Evolutionary conservation across 1,140 invertebrate species (phyloP).

Genomic region (Heterodera schachtii): DNA sequence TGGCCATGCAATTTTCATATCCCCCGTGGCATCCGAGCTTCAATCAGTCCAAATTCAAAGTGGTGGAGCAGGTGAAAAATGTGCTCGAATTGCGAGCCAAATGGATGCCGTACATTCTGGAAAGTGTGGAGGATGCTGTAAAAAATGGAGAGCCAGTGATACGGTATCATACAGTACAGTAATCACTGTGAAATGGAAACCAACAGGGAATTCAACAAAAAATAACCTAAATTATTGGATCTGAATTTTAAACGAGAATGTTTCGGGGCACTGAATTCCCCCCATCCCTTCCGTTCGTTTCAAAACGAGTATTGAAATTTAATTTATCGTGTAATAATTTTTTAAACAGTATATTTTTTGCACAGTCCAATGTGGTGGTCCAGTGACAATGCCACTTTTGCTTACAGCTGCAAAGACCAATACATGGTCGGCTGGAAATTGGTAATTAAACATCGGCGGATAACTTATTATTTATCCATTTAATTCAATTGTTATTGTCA

Average conservation of each 20-base stretch:
- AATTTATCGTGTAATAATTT: no score
- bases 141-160: constrained; percentile 76
- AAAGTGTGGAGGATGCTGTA: constrained; percentile 70
- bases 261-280: no score
- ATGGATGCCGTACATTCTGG: constrained; percentile 73
- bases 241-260: no score
- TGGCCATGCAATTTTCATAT: constrained; percentile 82
- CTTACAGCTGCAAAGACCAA: constrained; percentile 57
- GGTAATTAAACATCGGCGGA: no score
- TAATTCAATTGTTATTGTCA: no score
- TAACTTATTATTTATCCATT: no score
- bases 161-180: no score
- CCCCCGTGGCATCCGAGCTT: constrained; percentile 76
- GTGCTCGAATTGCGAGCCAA: constrained; percentile 75
- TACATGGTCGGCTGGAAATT: constrained; percentile 67
- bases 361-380: constrained; percentile 53
- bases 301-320: no score
- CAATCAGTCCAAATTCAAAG: constrained; percentile 44
- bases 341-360: no score
- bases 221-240: constrained; percentile 18
- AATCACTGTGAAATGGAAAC: not conserved
- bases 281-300: no score
- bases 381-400: constrained; percentile 35
- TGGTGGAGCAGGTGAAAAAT: constrained; percentile 72
- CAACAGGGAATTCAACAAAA: not conserved